Conservation (phyloP, 2,113 vertebrate genomes). For the Silurus meridionalis region DNA sequence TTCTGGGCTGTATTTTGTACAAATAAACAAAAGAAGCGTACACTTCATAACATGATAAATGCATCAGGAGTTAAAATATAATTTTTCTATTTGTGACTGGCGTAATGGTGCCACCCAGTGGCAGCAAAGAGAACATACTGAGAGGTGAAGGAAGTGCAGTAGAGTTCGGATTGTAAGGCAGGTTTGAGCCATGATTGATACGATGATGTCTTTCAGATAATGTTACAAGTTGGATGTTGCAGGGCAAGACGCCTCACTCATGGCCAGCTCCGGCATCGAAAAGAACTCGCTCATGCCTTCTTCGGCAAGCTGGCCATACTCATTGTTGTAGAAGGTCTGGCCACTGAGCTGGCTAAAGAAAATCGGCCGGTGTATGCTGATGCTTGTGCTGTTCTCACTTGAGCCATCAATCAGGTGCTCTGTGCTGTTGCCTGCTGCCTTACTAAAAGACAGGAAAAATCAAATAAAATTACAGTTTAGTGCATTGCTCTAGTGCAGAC, state of each 20-base stretch:
- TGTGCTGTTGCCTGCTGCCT: constrained; percentile 67
- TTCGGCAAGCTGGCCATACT: constrained; percentile 88
- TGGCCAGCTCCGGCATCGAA: constrained; percentile 58
- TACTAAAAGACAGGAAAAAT: constrained; percentile 42
- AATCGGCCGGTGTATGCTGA: constrained; percentile 62
- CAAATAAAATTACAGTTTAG: background rate
- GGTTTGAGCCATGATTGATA: background rate
- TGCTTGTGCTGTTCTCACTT: constrained; percentile 61
- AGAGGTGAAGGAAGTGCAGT: constrained; percentile 46
- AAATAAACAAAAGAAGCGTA: constrained; percentile 68
- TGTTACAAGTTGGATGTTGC: constrained; percentile 71
- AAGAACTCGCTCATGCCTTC: constrained; percentile 74
- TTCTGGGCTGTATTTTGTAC: constrained; percentile 63
- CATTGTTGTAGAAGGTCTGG: constrained; percentile 96
- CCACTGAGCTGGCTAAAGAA: constrained; percentile 79
- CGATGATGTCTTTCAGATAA: background rate
- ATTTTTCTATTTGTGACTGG: constrained; percentile 54
- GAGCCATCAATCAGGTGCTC: constrained; percentile 68
- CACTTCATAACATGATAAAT: constrained; percentile 70
- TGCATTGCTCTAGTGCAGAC: background rate
- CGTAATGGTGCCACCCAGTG: constrained; percentile 75
- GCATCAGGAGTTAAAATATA: constrained; percentile 63
- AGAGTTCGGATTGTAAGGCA: constrained; percentile 61
- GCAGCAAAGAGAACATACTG: constrained; percentile 62
- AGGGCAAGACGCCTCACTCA: constrained; percentile 45